Evolutionary conservation across 2,888 invertebrate species (phyloP), one percentile per base, ranked within the genome.

Genomic region (Drosophila robusta): DNA sequence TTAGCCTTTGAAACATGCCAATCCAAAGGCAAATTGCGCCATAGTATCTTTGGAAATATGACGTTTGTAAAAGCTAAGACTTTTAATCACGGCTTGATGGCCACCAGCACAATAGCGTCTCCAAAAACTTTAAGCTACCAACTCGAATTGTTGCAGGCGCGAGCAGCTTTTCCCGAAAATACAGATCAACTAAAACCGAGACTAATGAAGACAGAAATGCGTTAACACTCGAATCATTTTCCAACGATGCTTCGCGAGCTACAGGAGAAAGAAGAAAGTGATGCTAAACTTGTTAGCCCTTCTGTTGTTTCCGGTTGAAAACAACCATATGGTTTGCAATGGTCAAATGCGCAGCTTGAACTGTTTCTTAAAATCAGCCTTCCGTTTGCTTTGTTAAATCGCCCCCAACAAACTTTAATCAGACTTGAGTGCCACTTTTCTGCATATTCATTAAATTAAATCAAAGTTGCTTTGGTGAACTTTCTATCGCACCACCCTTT

Each of bases 161-260:
- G 93, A 86, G 90, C 93, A n/a, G 91, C 91, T 34, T 93, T 93
- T 5, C 92, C 92, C 71, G 93, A 93, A 70, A 93, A 93, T 50
- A 57, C 54, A 56, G 58, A 52, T 24, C 50, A 29, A 32, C 11
- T 57, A 5, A 41, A 57, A 22, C 14, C 52, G 44, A 46, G 47
- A 60, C 52, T 57, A 38, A 52, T 44, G 7, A 41, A 47, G 32
- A 38, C 46, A 18, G 45, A 56, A 38, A 16, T 52, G 41, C 51
- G 38, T 12, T 56, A 54, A 42, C 93, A 93, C 41, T 91, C 93
- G 34, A 92, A 92, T 78, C 93, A 93, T 91, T 92, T 93, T 87
- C 93, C 91, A 77, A 87, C 61, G 41, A 57, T 58, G 39, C 22
- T 42, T 36, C 22, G 42, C 34, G 41, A 69, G 46, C 58, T 32